Conservation (phyloP, 1,140 invertebrate genomes). For the Danaus melanippus region DNA sequence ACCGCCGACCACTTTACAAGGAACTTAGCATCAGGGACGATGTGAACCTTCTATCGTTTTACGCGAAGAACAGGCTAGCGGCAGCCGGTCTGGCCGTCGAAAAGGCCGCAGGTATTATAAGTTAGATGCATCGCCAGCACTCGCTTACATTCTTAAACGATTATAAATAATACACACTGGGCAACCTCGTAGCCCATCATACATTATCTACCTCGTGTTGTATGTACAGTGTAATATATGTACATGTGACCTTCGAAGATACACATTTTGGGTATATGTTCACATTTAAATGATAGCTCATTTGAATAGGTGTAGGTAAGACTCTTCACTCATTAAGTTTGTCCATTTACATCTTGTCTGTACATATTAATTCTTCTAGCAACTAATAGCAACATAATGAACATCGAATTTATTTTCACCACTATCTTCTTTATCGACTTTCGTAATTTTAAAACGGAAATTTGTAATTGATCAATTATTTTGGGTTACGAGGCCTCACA, state of each 20-base stretch:
- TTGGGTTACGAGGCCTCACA: constrained; percentile 27
- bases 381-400: too few relatives aligned
- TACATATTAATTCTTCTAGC: too few relatives aligned
- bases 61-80: constrained; percentile 80
- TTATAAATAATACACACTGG: constrained; percentile 31
- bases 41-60: constrained; percentile 83
- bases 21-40: constrained; percentile 78
- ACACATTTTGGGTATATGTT: too few relatives aligned
- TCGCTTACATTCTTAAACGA: constrained; percentile 55
- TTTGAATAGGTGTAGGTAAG: too few relatives aligned
- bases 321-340: too few relatives aligned
- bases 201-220: constrained; percentile 2
- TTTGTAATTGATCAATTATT: not conserved
- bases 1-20: constrained; percentile 79
- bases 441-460: not conserved
- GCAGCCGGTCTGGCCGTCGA: constrained; percentile 71
- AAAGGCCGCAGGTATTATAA: constrained; percentile 62
- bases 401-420: not conserved
- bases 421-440: constrained; percentile 1
- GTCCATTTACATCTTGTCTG: too few relatives aligned
- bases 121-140: constrained; percentile 42
- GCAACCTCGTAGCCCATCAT: constrained; percentile 30
- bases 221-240: not conserved
- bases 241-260: too few relatives aligned
- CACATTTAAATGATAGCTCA: too few relatives aligned